Base-by-base conservation (phyloP, 1,140 invertebrate genomes). In the Cydia strobilella region DNA sequence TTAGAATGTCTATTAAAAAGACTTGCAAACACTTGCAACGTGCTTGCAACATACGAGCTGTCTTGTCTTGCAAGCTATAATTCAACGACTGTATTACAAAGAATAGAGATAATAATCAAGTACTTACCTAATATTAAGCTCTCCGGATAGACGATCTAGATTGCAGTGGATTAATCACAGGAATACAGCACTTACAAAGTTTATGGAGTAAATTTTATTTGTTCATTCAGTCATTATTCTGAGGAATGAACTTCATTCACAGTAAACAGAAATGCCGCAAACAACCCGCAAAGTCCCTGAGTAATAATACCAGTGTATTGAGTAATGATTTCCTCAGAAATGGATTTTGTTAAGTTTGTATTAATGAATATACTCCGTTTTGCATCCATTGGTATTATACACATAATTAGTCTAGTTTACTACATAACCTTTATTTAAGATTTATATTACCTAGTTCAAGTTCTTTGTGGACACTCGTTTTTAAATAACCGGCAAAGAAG, bases 1-100 rank as follows among this genome's bases (percentile, higher is more conserved):
- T 15, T 66, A 66, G 63, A 66, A 66, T 27, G 15, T 35, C 63
- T 66, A 66, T 66, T 66, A 66, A 66, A 66, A 66, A 66, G 63
- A 27, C 25, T 66, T 66, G 63, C 63, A 66, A 66, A 66, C 27
- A 27, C 25, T 66, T 66, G 63, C 63, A 35, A 66, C 25, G 35
- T 66, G n/a, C n/a, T 66, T 66, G 63, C 63, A 35, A 66, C 25
- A 66, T 66, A 7, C 27, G 25, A n/a, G 6, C 25, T n/a, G 27
- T 69, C 31, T 42, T 69, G 31, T 15, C 7, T 54, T 10, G 15
- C 65, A 18, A 69, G 65, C 1, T 39, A 39, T 6, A 69, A 69
- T 69, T 35, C 31, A 42, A 65, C 63, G 18, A 35, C 27, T 69
- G 39, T 69, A 69, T 9, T 15, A 20, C 23, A 35, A 39, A 69